phyloP scores from a whole-genome alignment of 2,113 vertebrate genomes.

The Pomatostomus ruficeps region DNA sequence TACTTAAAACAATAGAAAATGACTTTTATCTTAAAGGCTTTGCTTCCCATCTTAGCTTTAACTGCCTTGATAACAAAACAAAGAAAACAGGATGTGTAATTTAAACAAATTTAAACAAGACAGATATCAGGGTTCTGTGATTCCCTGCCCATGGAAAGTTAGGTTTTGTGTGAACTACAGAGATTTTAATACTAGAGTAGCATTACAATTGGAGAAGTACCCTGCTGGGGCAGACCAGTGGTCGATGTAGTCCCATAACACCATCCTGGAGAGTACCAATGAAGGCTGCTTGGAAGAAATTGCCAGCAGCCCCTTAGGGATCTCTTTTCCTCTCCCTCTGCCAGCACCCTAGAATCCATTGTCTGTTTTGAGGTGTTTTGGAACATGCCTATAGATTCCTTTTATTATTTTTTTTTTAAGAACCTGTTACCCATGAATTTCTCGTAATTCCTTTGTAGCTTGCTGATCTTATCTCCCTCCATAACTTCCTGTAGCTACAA shows the following conservation, averaged over 20 bases:
- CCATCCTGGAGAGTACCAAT: not conserved
- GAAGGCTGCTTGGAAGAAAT: not conserved
- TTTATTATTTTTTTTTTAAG: not conserved
- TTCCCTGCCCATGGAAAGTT: not conserved
- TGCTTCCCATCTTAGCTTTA: constrained; percentile 13
- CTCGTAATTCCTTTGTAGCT: not conserved
- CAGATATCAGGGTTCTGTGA: not conserved
- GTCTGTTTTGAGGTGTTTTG: not conserved
- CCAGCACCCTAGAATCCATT: not conserved
- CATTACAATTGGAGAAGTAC: not conserved
- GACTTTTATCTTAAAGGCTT: not conserved
- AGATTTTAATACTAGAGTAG: not conserved
- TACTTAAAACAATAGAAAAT: constrained; percentile 32
- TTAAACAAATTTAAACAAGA: not conserved
- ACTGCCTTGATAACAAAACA: constrained; percentile 10
- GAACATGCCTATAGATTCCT: not conserved
- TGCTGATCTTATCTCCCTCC: not conserved
- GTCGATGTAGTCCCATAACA: accelerated
- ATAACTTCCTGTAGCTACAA: not conserved
- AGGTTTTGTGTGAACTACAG: not conserved
- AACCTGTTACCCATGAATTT: not conserved
- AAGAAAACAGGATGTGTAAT: not conserved
- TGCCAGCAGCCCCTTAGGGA: not conserved
- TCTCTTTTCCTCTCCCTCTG: not conserved
- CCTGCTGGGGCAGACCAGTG: not conserved